phyloP scores from a whole-genome alignment of 37 sponge, comb jelly and placozoan species.

The Ianthella basta region DNA sequence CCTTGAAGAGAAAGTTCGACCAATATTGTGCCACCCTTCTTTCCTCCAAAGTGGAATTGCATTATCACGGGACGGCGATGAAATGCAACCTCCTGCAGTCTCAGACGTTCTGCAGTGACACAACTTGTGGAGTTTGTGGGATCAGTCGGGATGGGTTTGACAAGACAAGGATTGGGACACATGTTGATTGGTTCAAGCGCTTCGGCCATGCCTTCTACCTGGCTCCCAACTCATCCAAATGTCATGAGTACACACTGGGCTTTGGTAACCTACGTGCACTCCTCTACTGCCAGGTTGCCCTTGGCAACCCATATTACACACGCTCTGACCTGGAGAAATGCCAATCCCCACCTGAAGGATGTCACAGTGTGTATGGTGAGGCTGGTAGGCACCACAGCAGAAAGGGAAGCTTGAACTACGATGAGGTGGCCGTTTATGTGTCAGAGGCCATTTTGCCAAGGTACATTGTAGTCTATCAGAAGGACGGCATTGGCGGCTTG shows the following conservation, averaged over 20 bases:
- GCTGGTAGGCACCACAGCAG: slow-evolving; percentile 27
- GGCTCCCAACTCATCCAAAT: slow-evolving; percentile 81
- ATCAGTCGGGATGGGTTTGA: slow-evolving; percentile 20
- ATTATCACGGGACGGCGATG: slow-evolving; percentile 16
- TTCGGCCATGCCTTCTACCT: slow-evolving; percentile 86
- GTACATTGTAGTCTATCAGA: slow-evolving; percentile 63
- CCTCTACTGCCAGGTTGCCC: slow-evolving; percentile 64
- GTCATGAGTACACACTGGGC: slow-evolving; percentile 85
- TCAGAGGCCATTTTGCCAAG: slow-evolving; percentile 58
- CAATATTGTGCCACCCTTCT: not conserved
- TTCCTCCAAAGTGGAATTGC: not conserved
- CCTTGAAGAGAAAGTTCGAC: not conserved
- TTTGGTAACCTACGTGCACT: slow-evolving; percentile 42
- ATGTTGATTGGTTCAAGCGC: slow-evolving; percentile 59
- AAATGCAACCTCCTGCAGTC: not conserved
- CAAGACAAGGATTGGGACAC: slow-evolving; percentile 14
- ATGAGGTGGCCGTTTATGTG: slow-evolving; percentile 66
- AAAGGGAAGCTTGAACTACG: slow-evolving; percentile 60
- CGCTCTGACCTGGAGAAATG: slow-evolving; percentile 44
- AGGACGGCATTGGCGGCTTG: slow-evolving; percentile 43
- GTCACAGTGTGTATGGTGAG: slow-evolving; percentile 67
- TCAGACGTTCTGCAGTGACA: not conserved
- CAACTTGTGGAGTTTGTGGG: slow-evolving; percentile 17
- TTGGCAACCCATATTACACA: slow-evolving; percentile 58
- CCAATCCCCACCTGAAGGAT: slow-evolving; percentile 51